Conservation (phyloP, 2,113 vertebrate genomes). For the Jacana jacana region DNA sequence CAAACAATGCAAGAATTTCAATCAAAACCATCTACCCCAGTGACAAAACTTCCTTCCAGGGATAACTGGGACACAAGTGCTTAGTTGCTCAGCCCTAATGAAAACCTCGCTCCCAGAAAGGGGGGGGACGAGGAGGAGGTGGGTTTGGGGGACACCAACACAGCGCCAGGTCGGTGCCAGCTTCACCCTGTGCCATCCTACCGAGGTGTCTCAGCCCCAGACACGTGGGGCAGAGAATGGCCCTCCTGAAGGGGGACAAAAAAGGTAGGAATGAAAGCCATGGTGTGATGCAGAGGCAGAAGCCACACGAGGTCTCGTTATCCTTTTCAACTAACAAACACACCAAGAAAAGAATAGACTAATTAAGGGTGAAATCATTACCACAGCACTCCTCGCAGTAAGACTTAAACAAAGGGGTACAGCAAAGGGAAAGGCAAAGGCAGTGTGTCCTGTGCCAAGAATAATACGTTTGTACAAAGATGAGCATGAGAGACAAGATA, state of each 20-base stretch:
- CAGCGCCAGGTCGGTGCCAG: background rate
- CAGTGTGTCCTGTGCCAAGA: background rate
- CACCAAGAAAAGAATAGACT: background rate
- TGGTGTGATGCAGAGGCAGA: background rate
- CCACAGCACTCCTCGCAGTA: background rate
- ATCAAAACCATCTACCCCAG: background rate
- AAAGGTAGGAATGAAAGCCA: background rate
- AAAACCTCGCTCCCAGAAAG: background rate
- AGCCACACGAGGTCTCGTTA: background rate
- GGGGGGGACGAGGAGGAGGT: background rate
- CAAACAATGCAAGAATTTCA: background rate
- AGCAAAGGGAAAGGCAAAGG: background rate
- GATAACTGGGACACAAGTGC: background rate
- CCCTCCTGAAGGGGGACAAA: background rate
- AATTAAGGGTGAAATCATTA: slow-evolving; percentile 1
- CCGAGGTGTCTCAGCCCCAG: background rate
- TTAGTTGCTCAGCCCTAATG: background rate
- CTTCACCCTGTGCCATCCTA: background rate
- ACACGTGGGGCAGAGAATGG: rapidly evolving
- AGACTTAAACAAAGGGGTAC: background rate
- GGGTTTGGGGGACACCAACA: background rate
- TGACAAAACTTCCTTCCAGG: background rate
- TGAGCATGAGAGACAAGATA: background rate
- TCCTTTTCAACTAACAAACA: background rate
- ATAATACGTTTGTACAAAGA: background rate